These are phyloP conservation scores for Falco columbarius DNA, from an alignment of 2,797 vertebrate genomes.

Conservation along the genomic window DNA sequence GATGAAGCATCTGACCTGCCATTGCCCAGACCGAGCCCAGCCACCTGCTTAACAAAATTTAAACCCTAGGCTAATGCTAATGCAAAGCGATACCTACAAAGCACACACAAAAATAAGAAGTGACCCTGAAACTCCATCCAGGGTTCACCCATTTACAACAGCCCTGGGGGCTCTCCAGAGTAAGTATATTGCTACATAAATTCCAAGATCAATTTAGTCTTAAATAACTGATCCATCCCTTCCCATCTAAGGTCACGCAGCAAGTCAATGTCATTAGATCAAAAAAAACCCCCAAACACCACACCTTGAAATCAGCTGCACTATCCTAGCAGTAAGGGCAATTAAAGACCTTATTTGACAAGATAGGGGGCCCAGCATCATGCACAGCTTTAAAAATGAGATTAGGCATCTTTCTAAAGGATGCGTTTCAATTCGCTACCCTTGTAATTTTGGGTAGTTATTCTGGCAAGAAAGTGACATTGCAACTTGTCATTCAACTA, in stretches of 20 bases:
- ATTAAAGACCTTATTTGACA: constrained; percentile 51
- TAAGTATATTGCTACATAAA: constrained; percentile 31
- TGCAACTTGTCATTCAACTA: constrained; percentile 41
- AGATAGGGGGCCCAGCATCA: neutral
- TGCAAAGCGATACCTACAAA: neutral
- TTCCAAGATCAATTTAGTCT: constrained; percentile 48
- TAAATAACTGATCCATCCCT: constrained; percentile 29
- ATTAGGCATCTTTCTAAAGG: constrained; percentile 53
- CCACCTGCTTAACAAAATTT: neutral
- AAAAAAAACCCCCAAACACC: neutral
- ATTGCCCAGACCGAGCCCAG: neutral
- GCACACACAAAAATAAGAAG: neutral
- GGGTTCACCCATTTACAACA: neutral
- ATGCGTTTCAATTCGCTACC: constrained; percentile 37
- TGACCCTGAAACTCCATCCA: neutral
- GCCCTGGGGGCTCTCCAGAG: neutral
- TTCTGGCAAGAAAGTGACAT: constrained; percentile 37
- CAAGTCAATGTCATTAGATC: constrained; percentile 3
- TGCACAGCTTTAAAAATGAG: constrained; percentile 38
- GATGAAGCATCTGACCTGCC: neutral
- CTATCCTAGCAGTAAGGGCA: constrained; percentile 18
- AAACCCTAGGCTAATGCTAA: neutral
- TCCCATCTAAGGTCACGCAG: constrained; percentile 44
- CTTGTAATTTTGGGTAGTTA: constrained; percentile 18
- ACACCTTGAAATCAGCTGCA: neutral